Conservation (phyloP, 2,888 invertebrate species). For the Andrena haemorrhoa region DNA sequence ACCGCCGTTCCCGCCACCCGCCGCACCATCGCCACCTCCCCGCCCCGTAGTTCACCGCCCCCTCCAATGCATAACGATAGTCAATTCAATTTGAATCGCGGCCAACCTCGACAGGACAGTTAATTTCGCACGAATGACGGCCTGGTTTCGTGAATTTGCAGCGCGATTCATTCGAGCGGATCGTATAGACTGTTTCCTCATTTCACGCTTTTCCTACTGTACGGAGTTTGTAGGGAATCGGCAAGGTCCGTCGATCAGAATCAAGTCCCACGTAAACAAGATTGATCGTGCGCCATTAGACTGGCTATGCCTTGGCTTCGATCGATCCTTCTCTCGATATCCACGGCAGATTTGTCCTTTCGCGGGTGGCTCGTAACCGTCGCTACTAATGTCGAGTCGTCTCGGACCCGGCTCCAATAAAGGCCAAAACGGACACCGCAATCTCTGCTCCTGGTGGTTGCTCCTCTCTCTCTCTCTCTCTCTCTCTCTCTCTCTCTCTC, state of each 20-base stretch:
- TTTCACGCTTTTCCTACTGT: slow-evolving; percentile 10
- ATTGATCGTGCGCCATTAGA: neutral
- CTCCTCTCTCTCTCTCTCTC: slow-evolving; percentile 19
- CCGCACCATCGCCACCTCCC: slow-evolving; percentile 23
- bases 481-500: neutral
- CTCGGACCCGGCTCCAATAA: slow-evolving; percentile 54
- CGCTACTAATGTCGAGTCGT: slow-evolving; percentile 44
- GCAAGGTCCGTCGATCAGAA: slow-evolving; percentile 32
- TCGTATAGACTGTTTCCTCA: slow-evolving; percentile 55
- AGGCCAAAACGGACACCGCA: slow-evolving; percentile 61
- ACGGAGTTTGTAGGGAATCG: slow-evolving; percentile 30
- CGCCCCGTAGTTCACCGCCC: slow-evolving; percentile 36
- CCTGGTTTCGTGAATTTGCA: slow-evolving; percentile 65
- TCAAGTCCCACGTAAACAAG: slow-evolving; percentile 8
- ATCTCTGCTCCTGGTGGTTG: slow-evolving; percentile 41
- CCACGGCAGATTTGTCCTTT: slow-evolving; percentile 17
- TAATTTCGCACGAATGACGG: slow-evolving; percentile 77
- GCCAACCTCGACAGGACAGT: slow-evolving; percentile 76
- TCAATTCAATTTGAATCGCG: slow-evolving; percentile 79
- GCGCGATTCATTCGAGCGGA: slow-evolving; percentile 58
- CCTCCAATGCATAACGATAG: slow-evolving; percentile 74
- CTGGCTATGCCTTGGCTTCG: neutral
- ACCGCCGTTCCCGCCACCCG: slow-evolving; percentile 43
- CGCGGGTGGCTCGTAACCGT: slow-evolving; percentile 45
- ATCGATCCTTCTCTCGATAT: neutral